These are phyloP conservation scores for Oikopleura dioica DNA, from an alignment of 23 tunicate genomes.

Conservation along the genomic window DNA sequence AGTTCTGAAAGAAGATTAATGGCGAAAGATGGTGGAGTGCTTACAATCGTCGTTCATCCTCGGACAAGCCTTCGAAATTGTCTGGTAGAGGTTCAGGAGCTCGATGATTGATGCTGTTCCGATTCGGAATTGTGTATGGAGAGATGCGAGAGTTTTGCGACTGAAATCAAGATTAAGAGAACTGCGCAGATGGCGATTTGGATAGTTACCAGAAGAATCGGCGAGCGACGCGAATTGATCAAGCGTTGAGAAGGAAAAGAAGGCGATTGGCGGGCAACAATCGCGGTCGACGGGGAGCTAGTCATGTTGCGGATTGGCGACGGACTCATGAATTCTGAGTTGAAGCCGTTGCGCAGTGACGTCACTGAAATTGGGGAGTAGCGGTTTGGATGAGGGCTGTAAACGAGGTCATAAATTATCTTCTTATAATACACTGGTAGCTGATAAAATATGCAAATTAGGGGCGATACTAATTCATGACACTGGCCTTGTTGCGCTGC, in stretches of 20 bases:
- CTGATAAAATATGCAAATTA: too few species aligned
- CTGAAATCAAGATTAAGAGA: too few species aligned
- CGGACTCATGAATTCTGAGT: not conserved
- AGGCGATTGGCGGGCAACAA: not conserved
- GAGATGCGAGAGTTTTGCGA: too few species aligned
- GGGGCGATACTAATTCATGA: too few species aligned
- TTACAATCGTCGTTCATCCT: not conserved
- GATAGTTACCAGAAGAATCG: constrained; percentile 13
- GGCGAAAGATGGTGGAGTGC: too few species aligned
- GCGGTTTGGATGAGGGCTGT: too few species aligned
- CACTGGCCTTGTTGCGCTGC: too few species aligned
- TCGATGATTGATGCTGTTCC: constrained; percentile 10
- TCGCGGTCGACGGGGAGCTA: not conserved
- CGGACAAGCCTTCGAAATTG: not conserved
- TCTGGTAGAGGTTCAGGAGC: constrained; percentile 14
- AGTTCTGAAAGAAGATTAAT: too few species aligned
- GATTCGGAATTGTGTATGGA: constrained; percentile 11
- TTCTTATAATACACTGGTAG: too few species aligned
- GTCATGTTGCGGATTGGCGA: not conserved
- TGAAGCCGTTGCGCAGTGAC: not conserved
- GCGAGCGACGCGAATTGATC: constrained; percentile 14
- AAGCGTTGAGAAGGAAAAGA: not conserved
- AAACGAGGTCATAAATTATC: too few species aligned
- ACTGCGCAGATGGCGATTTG: too few species aligned
- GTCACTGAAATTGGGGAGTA: too few species aligned